Base-by-base conservation (phyloP, 2,888 invertebrate genomes). In the Stramonita haemastoma region DNA sequence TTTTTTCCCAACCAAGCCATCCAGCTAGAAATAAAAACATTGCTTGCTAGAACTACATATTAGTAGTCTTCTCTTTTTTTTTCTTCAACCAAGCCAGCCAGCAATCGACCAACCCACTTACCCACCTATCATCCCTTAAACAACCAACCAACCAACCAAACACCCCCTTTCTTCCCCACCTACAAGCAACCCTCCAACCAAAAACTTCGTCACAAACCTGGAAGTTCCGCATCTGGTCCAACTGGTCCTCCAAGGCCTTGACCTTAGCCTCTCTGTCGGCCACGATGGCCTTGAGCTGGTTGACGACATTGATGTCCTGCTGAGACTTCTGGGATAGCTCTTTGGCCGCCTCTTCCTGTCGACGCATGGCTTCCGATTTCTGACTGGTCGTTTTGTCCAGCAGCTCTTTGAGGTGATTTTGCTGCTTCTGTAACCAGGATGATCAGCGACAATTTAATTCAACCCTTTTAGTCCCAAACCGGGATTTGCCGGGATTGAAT, bases 211-310 rank as follows among this genome's bases (percentile, higher is more conserved):
- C 73, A 34, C 79, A 32, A 79, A 79, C 79, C 79, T 79, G 32
- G 1, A 32, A 32, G 32, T 93, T 89, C 89, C 93, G 93, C 22
- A 95, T 91, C 89, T 94, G 93, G 85, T 93, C 91, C 11, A 96
- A 92, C 87, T 95, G 95, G 89, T 94, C 92, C 89, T 95, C 95
- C 32, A 96, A 90, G 17, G 91, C 91, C 89, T 94, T 93, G 15
- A 96, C 94, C 91, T 94, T 94, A 32, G 92, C 91, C 91, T 96
- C 96, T 89, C 95, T 95, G 86, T 96, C 95, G 2, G 93, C 92
- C 8, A 96, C 94, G n/a, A 96, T 95, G 56, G 91, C 88, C 90
- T 95, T 95, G 26, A 96, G 94, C 91, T 95, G 95, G 79, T 95
- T 95, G 46, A 95, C 94, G 13, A 94, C 91, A 87, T 95, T 95